These are phyloP conservation scores for Operophtera brumata DNA, from an alignment of 2,888 invertebrate genomes.

Conservation along the genomic window DNA sequence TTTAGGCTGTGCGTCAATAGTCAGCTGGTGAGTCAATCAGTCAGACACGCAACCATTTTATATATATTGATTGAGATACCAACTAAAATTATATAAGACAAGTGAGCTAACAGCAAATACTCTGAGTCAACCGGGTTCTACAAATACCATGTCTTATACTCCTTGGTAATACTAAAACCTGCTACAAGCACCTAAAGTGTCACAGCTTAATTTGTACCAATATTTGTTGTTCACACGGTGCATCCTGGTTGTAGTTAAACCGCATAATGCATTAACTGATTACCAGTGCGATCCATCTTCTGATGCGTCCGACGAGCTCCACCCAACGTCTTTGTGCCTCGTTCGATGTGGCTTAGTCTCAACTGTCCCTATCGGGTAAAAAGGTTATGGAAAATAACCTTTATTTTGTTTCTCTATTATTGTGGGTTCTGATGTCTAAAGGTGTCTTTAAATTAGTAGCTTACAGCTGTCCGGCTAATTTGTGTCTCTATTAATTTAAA, in stretches of 20 bases:
- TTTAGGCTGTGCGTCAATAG: too few relatives aligned
- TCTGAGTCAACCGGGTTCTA: background rate
- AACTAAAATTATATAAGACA: too few relatives aligned
- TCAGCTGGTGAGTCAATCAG: too few relatives aligned
- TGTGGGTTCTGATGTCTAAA: too few relatives aligned
- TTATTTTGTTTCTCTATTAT: too few relatives aligned
- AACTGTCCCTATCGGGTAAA: background rate
- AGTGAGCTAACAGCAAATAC: background rate
- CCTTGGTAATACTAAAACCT: slow-evolving; percentile 1
- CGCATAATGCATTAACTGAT: slow-evolving; percentile 78
- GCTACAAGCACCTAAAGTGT: slow-evolving; percentile 42
- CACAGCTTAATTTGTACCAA: slow-evolving; percentile 56
- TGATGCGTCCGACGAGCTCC: slow-evolving; percentile 60
- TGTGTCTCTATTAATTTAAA: too few relatives aligned
- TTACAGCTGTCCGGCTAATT: too few relatives aligned
- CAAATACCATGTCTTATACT: slow-evolving; percentile 3
- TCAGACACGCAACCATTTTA: too few relatives aligned
- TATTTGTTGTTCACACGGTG: slow-evolving; percentile 55
- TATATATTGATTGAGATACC: too few relatives aligned
- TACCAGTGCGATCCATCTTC: slow-evolving; percentile 72
- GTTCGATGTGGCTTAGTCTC: slow-evolving; percentile 24
- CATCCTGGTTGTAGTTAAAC: slow-evolving; percentile 62
- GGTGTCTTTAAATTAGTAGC: too few relatives aligned
- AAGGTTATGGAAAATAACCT: too few relatives aligned
- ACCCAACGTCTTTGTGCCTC: slow-evolving; percentile 51